These are phyloP conservation scores for Chloromyia formosa DNA, from an alignment of 2,888 invertebrate species.

Conservation along the genomic window DNA sequence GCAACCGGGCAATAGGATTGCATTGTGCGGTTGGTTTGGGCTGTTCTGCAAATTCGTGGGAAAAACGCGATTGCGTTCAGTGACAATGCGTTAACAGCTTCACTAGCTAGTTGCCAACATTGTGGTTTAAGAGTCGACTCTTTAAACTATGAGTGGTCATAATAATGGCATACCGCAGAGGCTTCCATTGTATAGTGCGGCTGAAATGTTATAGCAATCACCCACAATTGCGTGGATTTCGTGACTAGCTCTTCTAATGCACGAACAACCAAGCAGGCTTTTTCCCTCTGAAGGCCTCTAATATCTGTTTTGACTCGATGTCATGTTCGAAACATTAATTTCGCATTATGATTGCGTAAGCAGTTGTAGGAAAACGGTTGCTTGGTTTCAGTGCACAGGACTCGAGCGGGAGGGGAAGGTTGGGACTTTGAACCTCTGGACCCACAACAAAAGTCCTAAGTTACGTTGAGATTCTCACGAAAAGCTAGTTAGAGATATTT, in stretches of 20 bases:
- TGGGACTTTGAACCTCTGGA: too few species aligned
- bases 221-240: conserved; percentile 43
- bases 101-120: neutral
- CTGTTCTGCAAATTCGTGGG: conserved; percentile 10
- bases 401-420: neutral
- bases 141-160: neutral
- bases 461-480: too few species aligned
- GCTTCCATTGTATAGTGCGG: neutral
- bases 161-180: conserved; percentile 1
- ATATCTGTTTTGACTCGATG: neutral
- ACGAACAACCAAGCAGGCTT: conserved; percentile 2
- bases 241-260: conserved; percentile 12
- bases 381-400: neutral
- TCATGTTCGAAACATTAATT: neutral
- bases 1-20: neutral
- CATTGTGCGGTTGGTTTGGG: neutral
- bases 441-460: too few species aligned
- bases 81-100: conserved; percentile 21
- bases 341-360: neutral
- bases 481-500: too few species aligned
- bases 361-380: neutral
- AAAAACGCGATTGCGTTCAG: neutral
- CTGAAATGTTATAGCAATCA: conserved; percentile 26
- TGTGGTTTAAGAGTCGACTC: neutral
- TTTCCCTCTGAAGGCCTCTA: neutral